These are phyloP conservation scores for Hyla sarda DNA, from an alignment of 2,113 vertebrate genomes.

Conservation along the genomic window DNA sequence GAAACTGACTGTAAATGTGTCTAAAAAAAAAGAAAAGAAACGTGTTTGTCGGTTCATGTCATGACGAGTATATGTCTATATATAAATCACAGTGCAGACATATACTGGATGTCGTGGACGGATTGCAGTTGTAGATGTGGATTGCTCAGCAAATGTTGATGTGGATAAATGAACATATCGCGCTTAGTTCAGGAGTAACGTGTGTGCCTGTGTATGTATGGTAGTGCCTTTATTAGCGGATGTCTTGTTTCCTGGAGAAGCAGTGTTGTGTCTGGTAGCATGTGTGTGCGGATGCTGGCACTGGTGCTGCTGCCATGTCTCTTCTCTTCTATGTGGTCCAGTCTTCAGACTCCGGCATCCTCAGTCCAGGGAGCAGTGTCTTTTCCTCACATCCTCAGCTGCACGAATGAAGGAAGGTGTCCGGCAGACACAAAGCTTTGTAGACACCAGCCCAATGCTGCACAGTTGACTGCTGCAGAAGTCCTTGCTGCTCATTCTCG, in stretches of 20 bases:
- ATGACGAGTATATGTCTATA: neutral
- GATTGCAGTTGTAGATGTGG: conserved; percentile 1
- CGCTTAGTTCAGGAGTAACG: neutral
- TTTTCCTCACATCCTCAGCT: conserved; percentile 43
- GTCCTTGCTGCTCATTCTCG: conserved; percentile 21
- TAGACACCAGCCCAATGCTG: conserved; percentile 20
- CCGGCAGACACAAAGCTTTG: conserved; percentile 38
- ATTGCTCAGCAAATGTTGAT: neutral
- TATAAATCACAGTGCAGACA: conserved; percentile 15
- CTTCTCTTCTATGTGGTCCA: conserved; percentile 32
- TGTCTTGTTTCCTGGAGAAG: neutral
- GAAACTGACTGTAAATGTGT: neutral
- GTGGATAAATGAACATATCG: conserved; percentile 5
- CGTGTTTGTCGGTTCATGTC: neutral
- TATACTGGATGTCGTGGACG: neutral
- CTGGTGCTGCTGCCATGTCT: conserved; percentile 24
- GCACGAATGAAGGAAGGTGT: conserved; percentile 15
- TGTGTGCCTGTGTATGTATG: neutral
- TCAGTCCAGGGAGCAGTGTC: conserved; percentile 15
- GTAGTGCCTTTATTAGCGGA: neutral
- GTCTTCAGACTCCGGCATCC: conserved; percentile 17
- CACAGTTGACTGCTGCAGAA: conserved; percentile 37
- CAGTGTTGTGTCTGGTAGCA: conserved; percentile 29
- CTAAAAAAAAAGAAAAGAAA: neutral
- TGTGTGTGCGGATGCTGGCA: conserved; percentile 41